phyloP scores from a whole-genome alignment of 1,140 invertebrate genomes.

The Gerris buenoi region DNA sequence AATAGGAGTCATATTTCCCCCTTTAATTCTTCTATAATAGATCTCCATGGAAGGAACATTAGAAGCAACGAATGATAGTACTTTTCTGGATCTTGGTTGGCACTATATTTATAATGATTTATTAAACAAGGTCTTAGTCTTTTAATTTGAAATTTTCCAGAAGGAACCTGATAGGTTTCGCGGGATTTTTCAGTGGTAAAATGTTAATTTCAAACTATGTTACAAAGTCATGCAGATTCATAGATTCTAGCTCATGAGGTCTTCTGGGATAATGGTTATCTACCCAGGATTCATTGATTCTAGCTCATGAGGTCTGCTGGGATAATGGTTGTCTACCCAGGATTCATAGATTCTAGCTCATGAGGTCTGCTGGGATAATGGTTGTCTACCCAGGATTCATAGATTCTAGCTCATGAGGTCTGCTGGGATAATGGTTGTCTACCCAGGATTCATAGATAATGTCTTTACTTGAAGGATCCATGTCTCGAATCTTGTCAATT shows the following conservation, averaged over 20 bases:
- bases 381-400: constrained; percentile 19
- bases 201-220: not conserved
- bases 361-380: constrained; percentile 21
- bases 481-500: constrained; percentile 17
- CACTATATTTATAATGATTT: constrained; percentile 2
- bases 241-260: no score
- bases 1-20: not conserved
- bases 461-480: constrained; percentile 21
- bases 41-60: constrained; percentile 11
- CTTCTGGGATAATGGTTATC: no score
- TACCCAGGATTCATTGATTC: constrained; percentile 5
- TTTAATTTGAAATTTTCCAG: constrained; percentile 7
- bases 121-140: constrained; percentile 5
- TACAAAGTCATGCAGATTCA: not conserved
- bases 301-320: no score
- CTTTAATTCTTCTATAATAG: not conserved
- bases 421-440: constrained; percentile 22
- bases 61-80: constrained; percentile 8
- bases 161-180: constrained; percentile 2
- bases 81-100: constrained; percentile 5
- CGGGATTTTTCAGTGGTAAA: not conserved
- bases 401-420: constrained; percentile 22
- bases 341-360: constrained; percentile 15
- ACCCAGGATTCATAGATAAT: constrained; percentile 21
- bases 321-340: no score